Evolutionary conservation across 2,113 vertebrate species (phyloP).

Genomic region (Columba janthina): DNA sequence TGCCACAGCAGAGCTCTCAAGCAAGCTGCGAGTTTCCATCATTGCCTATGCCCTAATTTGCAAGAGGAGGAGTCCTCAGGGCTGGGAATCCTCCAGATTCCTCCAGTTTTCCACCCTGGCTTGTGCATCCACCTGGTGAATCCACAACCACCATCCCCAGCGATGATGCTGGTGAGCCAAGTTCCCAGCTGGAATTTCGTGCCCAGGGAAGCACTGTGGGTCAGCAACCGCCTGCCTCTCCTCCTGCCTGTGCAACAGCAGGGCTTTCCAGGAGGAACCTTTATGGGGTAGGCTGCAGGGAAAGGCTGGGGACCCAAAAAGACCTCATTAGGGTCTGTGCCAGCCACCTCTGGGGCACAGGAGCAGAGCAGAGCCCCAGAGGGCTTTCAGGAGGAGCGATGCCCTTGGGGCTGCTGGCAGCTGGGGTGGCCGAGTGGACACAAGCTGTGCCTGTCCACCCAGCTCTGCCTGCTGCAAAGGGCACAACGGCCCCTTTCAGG

Average conservation of each 20-base stretch:
- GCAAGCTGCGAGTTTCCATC: background rate
- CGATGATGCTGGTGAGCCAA: background rate
- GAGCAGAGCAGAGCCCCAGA: background rate
- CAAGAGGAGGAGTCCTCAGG: background rate
- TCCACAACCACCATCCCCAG: background rate
- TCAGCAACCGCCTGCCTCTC: background rate
- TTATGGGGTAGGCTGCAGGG: background rate
- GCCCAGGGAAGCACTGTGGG: accelerated
- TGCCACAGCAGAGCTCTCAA: background rate
- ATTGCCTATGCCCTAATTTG: background rate
- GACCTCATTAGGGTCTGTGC: background rate
- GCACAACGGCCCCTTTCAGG: slow-evolving; percentile 21
- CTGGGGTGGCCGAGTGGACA: accelerated
- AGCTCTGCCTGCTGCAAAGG: background rate
- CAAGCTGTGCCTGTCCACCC: background rate
- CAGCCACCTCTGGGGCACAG: background rate
- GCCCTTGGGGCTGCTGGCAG: background rate
- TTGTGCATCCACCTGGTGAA: background rate
- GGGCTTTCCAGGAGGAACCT: background rate
- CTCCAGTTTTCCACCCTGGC: background rate
- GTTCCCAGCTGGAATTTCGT: background rate
- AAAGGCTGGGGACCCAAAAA: accelerated
- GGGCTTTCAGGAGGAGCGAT: background rate
- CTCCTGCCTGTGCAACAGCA: background rate
- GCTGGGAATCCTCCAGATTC: background rate